A percentile compares a stretch with the other conserved stretches of the same genome.
These are phyloP conservation scores for Sarcophaga carnaria DNA, from an alignment of 2,888 invertebrate species.

Conservation along the genomic window DNA sequence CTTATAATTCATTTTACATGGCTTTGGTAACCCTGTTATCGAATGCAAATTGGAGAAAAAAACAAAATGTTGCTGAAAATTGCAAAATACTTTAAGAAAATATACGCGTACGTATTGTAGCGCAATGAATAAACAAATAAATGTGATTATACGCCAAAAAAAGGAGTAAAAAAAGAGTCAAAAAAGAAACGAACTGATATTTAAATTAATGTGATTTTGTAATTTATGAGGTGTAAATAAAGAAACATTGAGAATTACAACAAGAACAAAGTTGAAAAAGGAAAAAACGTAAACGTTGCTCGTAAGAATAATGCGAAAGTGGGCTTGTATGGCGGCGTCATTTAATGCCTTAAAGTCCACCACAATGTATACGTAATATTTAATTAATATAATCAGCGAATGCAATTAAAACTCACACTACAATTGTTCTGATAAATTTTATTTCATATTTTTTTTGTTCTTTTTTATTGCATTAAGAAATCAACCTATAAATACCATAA, in stretches of 20 bases:
- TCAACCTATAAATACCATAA: too few species aligned
- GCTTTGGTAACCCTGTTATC: conserved; percentile 22
- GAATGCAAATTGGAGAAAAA: background rate
- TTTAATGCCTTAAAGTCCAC: background rate
- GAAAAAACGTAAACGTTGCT: background rate
- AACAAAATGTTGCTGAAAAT: background rate
- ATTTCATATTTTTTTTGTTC: accelerated
- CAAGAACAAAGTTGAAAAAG: background rate
- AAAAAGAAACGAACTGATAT: conserved; percentile 71
- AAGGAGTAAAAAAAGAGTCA: background rate
- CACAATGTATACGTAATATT: background rate
- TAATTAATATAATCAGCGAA: conserved; percentile 37
- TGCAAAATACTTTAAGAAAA: background rate
- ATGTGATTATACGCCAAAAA: conserved; percentile 73
- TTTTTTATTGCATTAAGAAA: too few species aligned
- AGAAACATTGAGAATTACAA: conserved; percentile 36
- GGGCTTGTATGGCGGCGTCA: background rate
- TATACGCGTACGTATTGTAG: conserved; percentile 8
- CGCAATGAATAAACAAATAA: conserved; percentile 64
- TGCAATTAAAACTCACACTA: conserved; percentile 18
- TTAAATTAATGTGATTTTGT: conserved; percentile 79
- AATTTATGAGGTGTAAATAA: conserved; percentile 76
- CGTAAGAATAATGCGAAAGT: conserved; percentile 13
- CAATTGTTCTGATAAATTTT: background rate
- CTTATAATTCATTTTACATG: background rate